phyloP scores from a whole-genome alignment of 2,113 vertebrate species.

The Pseudorasbora parva region DNA sequence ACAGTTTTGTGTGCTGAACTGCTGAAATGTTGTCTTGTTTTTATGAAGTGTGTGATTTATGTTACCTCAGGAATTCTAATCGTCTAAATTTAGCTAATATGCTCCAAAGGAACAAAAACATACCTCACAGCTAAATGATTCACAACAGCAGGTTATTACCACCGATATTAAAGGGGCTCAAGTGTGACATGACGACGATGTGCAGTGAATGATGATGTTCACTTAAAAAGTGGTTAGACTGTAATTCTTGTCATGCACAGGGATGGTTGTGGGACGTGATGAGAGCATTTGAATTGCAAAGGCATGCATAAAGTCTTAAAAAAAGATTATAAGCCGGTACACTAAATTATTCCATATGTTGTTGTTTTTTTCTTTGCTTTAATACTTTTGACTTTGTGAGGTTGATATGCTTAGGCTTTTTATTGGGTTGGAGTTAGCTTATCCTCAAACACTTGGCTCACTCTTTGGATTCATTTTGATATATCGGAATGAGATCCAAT shows the following conservation, averaged over 20 bases:
- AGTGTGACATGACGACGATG: conserved; percentile 25
- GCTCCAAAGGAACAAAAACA: conserved; percentile 6
- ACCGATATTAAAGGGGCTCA: conserved; percentile 39
- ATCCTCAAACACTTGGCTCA: conserved; percentile 9
- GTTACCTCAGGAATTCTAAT: conserved; percentile 25
- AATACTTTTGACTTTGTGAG: conserved; percentile 17
- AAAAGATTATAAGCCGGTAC: conserved; percentile 9
- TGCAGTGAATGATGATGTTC: conserved; percentile 40
- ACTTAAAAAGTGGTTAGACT: conserved; percentile 35
- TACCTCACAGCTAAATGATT: conserved; percentile 38
- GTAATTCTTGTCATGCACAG: conserved; percentile 23
- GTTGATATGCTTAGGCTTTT: conserved; percentile 25
- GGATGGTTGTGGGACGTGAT: not conserved
- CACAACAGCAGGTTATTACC: conserved; percentile 38
- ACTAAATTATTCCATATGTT: conserved; percentile 7
- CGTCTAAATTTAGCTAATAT: conserved; percentile 7
- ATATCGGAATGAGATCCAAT: conserved; percentile 18
- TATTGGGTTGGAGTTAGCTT: conserved; percentile 6
- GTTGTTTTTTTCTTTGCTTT: not conserved
- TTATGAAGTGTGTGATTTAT: conserved; percentile 32
- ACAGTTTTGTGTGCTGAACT: not conserved
- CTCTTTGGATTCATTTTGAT: conserved; percentile 12
- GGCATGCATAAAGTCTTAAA: conserved; percentile 29
- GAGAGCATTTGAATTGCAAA: conserved; percentile 21
- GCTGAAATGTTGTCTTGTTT: not conserved